Conservation (phyloP, 2,113 vertebrate genomes). For the Psittacula cyanocephala region DNA sequence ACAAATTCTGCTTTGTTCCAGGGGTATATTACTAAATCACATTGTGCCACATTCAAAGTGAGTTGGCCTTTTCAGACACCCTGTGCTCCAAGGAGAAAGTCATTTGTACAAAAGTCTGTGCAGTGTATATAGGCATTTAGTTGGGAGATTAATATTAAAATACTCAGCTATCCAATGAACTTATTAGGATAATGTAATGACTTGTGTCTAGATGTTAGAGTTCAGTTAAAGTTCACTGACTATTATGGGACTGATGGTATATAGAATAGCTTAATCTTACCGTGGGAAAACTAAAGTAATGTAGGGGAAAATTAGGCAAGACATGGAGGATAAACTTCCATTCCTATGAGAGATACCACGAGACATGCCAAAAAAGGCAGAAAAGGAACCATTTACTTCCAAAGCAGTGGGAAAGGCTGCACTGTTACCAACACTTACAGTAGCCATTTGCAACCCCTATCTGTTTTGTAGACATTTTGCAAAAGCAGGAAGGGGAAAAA, state of each 20-base stretch:
- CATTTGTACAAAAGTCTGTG: background rate
- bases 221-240: slow-evolving; percentile 60
- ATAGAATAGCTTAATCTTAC: slow-evolving; percentile 52
- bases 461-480: background rate
- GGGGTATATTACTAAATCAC: background rate
- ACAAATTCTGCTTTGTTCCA: background rate
- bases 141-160: slow-evolving; percentile 17
- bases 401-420: background rate
- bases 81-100: background rate
- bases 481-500: background rate
- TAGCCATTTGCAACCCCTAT: background rate
- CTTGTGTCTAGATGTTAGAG: slow-evolving; percentile 42
- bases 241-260: slow-evolving; percentile 27
- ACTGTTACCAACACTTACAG: background rate
- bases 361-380: slow-evolving; percentile 8
- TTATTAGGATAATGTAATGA: slow-evolving; percentile 8
- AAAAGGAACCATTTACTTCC: background rate
- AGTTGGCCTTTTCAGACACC: slow-evolving; percentile 33
- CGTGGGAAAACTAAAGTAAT: slow-evolving; percentile 56
- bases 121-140: slow-evolving; percentile 21
- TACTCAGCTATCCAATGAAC: background rate
- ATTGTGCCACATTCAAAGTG: background rate
- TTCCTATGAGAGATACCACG: background rate
- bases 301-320: slow-evolving; percentile 29
- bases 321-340: slow-evolving; percentile 27